Base-by-base conservation (phyloP, 2,113 vertebrate genomes). In the Macroglossus sobrinus region DNA sequence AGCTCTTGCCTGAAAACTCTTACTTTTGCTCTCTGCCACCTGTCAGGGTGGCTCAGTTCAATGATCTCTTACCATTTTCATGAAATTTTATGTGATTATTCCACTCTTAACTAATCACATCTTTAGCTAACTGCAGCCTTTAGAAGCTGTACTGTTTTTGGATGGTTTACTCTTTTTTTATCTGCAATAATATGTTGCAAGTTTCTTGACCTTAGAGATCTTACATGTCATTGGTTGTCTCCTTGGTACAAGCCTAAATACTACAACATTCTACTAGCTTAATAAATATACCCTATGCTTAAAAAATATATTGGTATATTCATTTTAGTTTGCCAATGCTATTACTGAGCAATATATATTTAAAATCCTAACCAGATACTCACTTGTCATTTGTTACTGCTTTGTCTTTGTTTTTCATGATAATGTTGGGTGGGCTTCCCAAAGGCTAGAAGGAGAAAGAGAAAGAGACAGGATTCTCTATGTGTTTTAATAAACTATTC, bases 401-500 rank as follows among this genome's bases (percentile, higher is more conserved):
- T 89, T 59, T 79, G 4, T 80, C 35, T 14, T 96, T 84, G 26
- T 57, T 47, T 71, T 84, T n/a, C 64, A 75, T 26, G 18, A 45
- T 84, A 57, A 45, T 81, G 95, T 96, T 19, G 75, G n/a, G 14
- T 55, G 33, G 12, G 9, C 22, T 92, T 94, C 63, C 55, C 21
- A 74, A 95, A 80, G 33, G 12, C 55, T 43, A 96, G 76, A 84
- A 72, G 78, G 26, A 18, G 76, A 59, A 75, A 72, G 16, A 79
- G 55, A 87, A 88, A 12, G 16, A 79, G 55, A 87, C 84, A 12
- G 10, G 24, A 50, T 35, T 88, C n/a, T 9, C 15, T 82, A 8
- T 87, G 28, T 81, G 12, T 84, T 97, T 84, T 94, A 92, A 61
- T 55, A 72, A 96, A 47, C 35, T 43, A 63, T 61, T 59, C 24